Base-by-base conservation (phyloP, 2,113 vertebrate genomes). In the Prietella phreatophila region DNA sequence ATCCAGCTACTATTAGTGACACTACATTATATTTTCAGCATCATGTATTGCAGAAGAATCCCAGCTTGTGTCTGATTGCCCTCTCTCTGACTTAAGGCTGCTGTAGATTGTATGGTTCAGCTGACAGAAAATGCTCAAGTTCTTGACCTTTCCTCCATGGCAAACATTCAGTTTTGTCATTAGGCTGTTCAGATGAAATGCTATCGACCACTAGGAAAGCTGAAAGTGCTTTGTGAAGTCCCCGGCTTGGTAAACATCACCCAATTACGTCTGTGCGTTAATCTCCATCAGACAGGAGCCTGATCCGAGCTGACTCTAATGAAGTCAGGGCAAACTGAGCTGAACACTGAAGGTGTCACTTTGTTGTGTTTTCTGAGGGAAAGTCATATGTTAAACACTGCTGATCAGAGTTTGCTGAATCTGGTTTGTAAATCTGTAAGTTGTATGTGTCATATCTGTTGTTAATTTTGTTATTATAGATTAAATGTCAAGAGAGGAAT, bases 211-310 rank as follows among this genome's bases (percentile, higher is more conserved):
- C 87, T 82, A 86, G 4, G 56, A 67, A 27, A 76, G 61, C 85
- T 86, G 53, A 71, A 87, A 75, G 47, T 60, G 69, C 87, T 88
- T 88, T 83, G 82, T 82, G 80, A 92, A 61, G 78, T 85, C 50
- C n/a, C 79, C 17, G 82, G 73, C 33, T 89, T 85, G 65, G 86
- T 86, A 90, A 92, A 94, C 87, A 89, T 61, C 53, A 75, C 39
- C 87, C 88, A 85, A 91, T 92, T 86, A 91, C 85, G 11, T 27
- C 39, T 27, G 84, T 61, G 56, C 39, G 58, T 84, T 87, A 87
- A 87, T 89, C 83, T 82, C 42, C 30, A 82, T 76, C 83, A 83
- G 83, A 87, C 47, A 76, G n/a, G 30, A 83, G 5, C 22, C 71
- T 73, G 69, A 86, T 82, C 69, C 8, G 17, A 83, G 20, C 86